A percentile compares a stretch with the other conserved stretches of the same genome.
Evolutionary conservation across 2,888 invertebrate genomes (phyloP).

Genomic region (Calliphora vomitoria): DNA sequence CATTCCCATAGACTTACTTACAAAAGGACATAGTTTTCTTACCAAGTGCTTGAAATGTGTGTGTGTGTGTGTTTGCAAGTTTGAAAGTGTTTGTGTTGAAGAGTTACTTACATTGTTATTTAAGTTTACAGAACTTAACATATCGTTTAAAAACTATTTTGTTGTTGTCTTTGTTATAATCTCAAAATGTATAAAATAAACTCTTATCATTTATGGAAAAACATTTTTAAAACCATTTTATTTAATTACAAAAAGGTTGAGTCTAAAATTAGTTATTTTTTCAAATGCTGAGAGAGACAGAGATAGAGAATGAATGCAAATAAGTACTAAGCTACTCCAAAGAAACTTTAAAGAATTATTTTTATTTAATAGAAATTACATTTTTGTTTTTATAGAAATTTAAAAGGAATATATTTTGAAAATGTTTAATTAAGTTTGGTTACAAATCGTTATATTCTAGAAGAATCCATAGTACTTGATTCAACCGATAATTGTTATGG

Average conservation of each 20-base stretch:
- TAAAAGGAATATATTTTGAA: no score
- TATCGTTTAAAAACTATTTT: slow-evolving; percentile 10
- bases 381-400: no score
- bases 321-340: background rate
- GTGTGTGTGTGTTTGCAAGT: background rate
- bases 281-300: background rate
- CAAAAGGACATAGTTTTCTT: background rate
- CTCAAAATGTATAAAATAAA: slow-evolving; percentile 16
- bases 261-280: background rate
- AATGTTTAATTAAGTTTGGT: no score
- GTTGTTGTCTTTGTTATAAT: slow-evolving; percentile 6
- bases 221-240: slow-evolving; percentile 49
- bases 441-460: no score
- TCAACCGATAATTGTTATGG: no score
- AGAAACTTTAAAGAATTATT: background rate
- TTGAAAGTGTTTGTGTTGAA: background rate
- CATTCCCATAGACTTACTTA: background rate
- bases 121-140: slow-evolving; percentile 14
- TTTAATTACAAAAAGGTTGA: slow-evolving; percentile 57
- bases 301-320: background rate
- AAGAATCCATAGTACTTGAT: no score
- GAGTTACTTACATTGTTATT: background rate
- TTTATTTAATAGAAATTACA: no score
- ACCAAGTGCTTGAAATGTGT: background rate
- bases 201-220: slow-evolving; percentile 11